Evolutionary conservation across 2,888 invertebrate genomes (phyloP).

Genomic region (Osedax fenrisi): DNA sequence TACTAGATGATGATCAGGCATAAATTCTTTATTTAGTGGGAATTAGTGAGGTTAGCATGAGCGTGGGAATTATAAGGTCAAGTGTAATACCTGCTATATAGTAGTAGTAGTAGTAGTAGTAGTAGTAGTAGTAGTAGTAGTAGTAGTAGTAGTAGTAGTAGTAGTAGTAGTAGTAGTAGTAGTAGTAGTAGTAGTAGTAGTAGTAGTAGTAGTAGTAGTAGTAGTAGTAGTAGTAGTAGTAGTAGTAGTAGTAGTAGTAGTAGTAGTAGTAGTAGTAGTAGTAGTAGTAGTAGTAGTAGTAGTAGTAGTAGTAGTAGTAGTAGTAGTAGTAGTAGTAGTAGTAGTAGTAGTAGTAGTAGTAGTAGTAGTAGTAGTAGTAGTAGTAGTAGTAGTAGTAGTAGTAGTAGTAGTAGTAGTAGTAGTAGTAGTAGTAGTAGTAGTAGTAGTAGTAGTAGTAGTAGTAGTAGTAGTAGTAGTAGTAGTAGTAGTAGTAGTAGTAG

Average conservation of each 20-base stretch:
- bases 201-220: slow-evolving; percentile 10
- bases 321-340: slow-evolving; percentile 19
- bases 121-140: slow-evolving; percentile 4
- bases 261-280: not conserved
- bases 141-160: not conserved
- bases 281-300: slow-evolving; percentile 2
- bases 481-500: slow-evolving; percentile 10
- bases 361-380: slow-evolving; percentile 20
- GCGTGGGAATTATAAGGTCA: no score
- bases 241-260: slow-evolving; percentile 7
- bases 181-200: slow-evolving; percentile 10
- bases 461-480: slow-evolving; percentile 11
- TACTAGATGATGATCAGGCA: no score
- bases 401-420: slow-evolving; percentile 20
- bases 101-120: not conserved
- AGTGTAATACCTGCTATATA: no score
- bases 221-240: slow-evolving; percentile 10
- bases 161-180: slow-evolving; percentile 7
- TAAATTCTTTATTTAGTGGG: no score
- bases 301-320: slow-evolving; percentile 22
- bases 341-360: slow-evolving; percentile 21
- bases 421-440: slow-evolving; percentile 13
- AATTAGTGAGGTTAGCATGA: no score
- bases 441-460: not conserved
- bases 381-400: slow-evolving; percentile 13